Conservation (phyloP, 2,888 invertebrate species). For the Lepidocyrtoides sp. region DNA sequence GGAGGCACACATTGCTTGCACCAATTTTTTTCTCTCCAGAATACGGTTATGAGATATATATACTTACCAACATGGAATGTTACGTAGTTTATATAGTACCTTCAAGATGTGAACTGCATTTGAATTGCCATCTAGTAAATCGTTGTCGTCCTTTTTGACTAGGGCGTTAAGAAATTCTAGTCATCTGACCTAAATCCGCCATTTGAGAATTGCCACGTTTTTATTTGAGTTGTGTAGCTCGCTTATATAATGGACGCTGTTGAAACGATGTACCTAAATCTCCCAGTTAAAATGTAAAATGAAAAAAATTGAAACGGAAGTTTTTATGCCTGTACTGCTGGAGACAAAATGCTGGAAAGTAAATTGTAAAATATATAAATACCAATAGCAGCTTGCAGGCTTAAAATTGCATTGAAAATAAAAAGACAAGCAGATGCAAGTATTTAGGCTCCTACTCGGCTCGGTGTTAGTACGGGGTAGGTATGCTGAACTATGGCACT, state of each 20-base stretch:
- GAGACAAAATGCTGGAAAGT: neutral
- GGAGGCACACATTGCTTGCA: neutral
- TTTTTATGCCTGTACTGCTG: neutral
- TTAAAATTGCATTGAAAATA: too few relatives aligned
- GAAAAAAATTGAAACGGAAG: neutral
- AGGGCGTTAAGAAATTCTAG: conserved; percentile 63
- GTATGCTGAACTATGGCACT: too few relatives aligned
- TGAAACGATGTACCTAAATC: neutral
- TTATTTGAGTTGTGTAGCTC: neutral
- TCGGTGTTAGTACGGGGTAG: too few relatives aligned
- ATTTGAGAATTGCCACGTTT: neutral
- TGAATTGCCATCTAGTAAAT: conserved; percentile 56
- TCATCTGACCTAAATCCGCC: conserved; percentile 39
- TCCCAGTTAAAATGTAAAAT: neutral
- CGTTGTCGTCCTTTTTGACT: neutral
- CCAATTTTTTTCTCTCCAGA: neutral
- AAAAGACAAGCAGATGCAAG: too few relatives aligned
- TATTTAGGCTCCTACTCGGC: too few relatives aligned
- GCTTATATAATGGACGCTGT: neutral
- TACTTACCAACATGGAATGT: too few relatives aligned
- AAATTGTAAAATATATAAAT: too few relatives aligned
- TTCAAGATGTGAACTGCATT: conserved; percentile 61
- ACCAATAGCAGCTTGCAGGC: too few relatives aligned
- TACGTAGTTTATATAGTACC: neutral
- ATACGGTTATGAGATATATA: neutral